phyloP scores from a whole-genome alignment of 2,797 vertebrate species.

The Oreortyx pictus region DNA sequence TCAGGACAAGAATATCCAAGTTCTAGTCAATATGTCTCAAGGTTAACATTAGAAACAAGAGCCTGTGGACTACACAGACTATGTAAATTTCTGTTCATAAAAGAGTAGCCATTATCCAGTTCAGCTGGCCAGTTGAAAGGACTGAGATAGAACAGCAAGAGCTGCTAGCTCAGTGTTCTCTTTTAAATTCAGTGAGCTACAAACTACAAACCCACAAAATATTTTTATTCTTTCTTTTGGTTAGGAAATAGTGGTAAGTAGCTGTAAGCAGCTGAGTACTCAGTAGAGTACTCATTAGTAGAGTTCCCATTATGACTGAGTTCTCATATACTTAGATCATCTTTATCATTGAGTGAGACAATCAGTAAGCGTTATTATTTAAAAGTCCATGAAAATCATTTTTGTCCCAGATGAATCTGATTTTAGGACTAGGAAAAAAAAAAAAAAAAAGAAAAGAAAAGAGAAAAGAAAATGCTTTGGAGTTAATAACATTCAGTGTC shows the following conservation, averaged over 20 bases:
- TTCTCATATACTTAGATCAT: slow-evolving; percentile 1
- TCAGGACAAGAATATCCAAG: neutral
- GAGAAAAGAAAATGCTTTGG: neutral
- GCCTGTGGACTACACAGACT: neutral
- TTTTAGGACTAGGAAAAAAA: neutral
- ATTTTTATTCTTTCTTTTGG: neutral
- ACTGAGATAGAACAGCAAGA: neutral
- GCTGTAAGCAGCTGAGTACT: neutral
- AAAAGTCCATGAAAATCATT: neutral
- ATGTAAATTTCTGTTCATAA: neutral
- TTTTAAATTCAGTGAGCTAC: neutral
- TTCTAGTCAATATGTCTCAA: neutral
- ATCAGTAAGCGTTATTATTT: slow-evolving; percentile 8
- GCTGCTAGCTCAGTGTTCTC: neutral
- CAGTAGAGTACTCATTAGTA: too few species aligned
- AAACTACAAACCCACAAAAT: neutral
- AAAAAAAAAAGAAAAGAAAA: too few species aligned
- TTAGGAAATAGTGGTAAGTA: neutral
- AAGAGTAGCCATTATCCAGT: neutral
- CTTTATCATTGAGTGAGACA: neutral
- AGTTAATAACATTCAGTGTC: neutral
- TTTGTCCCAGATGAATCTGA: neutral
- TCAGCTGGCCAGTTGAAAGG: neutral
- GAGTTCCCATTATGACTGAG: neutral
- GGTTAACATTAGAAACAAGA: neutral